Conservation (phyloP, 2,888 invertebrate genomes). For the Eubasilissa splendida region DNA sequence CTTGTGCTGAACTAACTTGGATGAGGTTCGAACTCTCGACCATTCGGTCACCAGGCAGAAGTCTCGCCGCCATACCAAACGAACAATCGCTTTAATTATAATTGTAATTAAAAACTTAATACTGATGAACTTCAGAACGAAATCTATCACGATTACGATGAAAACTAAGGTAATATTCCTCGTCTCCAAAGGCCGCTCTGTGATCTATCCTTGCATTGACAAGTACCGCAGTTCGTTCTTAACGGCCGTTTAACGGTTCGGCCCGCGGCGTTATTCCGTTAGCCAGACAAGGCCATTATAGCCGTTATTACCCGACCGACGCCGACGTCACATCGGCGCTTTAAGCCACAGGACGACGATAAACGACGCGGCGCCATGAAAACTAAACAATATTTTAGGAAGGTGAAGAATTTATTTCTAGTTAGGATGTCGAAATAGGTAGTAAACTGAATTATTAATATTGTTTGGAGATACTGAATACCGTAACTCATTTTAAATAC, state of each 20-base stretch:
- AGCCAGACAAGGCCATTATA: constrained; percentile 39
- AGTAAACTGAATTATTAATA: too few species aligned
- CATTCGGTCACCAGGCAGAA: too few species aligned
- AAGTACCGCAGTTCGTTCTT: constrained; percentile 46
- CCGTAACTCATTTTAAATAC: too few species aligned
- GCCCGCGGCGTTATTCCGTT: constrained; percentile 52
- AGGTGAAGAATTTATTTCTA: not conserved
- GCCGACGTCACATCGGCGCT: not conserved
- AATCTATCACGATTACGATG: constrained; percentile 39
- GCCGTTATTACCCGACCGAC: constrained; percentile 16
- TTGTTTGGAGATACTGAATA: too few species aligned
- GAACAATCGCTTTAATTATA: too few species aligned
- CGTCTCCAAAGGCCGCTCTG: constrained; percentile 11
- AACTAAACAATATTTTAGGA: constrained; percentile 20
- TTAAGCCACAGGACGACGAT: constrained; percentile 1
- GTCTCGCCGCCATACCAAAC: too few species aligned
- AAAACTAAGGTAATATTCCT: constrained; percentile 38
- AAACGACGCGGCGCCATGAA: constrained; percentile 11
- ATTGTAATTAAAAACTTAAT: too few species aligned
- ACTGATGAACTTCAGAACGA: too few species aligned
- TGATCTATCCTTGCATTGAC: constrained; percentile 45
- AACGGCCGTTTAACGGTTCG: constrained; percentile 47
- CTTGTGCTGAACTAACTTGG: too few species aligned
- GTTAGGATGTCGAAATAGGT: not conserved
- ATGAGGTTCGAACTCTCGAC: too few species aligned